Evolutionary conservation across 1,140 invertebrate genomes (phyloP).

Genomic region (Drosophila tani): DNA sequence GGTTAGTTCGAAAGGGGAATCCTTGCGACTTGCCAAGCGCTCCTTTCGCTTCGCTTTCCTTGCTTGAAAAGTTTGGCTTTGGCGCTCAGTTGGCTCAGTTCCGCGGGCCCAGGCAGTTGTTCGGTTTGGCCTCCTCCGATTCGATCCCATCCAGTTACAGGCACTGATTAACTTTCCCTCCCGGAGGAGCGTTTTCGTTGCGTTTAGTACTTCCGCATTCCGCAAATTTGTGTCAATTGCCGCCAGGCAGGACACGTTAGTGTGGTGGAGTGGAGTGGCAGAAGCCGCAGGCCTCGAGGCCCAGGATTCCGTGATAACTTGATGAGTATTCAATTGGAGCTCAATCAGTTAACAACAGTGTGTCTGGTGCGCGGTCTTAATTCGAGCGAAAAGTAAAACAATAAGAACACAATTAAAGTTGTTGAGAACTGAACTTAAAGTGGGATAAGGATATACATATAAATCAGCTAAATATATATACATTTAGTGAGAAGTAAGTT

Average conservation of each 20-base stretch:
- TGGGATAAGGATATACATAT: constrained; percentile 6
- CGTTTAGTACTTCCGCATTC: constrained; percentile 72
- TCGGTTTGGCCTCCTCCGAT: constrained; percentile 1
- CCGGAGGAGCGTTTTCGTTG: constrained; percentile 58
- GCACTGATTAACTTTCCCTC: constrained; percentile 42
- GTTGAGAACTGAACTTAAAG: background rate
- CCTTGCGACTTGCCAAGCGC: constrained; percentile 17
- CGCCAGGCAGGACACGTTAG: constrained; percentile 45
- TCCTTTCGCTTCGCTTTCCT: constrained; percentile 18
- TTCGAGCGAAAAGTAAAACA: constrained; percentile 15
- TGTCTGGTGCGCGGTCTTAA: constrained; percentile 40
- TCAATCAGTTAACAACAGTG: constrained; percentile 76
- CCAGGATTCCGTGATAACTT: constrained; percentile 49
- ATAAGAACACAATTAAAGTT: constrained; percentile 6
- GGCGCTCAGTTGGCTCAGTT: constrained; percentile 66
- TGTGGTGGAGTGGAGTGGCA: background rate
- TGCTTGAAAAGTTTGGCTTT: constrained; percentile 42
- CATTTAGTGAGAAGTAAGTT: constrained; percentile 47
- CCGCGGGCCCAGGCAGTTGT: constrained; percentile 52
- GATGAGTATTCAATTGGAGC: constrained; percentile 76
- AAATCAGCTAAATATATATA: background rate
- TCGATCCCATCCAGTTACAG: constrained; percentile 13
- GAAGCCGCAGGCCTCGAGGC: constrained; percentile 25
- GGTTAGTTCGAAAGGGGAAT: constrained; percentile 59
- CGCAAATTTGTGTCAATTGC: constrained; percentile 80